Conservation (phyloP, 2,113 vertebrate species). For the Formicarius rufipectus region DNA sequence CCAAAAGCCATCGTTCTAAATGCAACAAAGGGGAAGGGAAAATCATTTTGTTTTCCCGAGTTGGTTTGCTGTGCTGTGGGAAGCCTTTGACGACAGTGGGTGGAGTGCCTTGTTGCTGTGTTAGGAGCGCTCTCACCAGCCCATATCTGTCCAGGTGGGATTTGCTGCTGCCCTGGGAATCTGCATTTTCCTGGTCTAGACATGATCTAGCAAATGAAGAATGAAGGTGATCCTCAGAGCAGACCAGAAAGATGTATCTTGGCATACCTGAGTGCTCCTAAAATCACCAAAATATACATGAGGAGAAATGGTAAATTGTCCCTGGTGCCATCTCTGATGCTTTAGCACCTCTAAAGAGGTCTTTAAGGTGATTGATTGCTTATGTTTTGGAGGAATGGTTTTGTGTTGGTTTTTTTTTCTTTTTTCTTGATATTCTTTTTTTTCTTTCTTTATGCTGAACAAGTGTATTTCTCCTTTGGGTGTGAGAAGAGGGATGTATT, state of each 20-base stretch:
- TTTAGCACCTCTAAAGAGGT: background rate
- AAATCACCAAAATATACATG: background rate
- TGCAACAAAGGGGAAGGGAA: background rate
- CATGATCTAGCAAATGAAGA: background rate
- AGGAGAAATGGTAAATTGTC: background rate
- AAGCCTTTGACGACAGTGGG: background rate
- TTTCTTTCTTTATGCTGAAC: background rate
- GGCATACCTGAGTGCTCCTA: background rate
- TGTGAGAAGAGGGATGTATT: background rate
- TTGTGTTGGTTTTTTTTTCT: background rate
- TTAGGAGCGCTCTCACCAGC: background rate
- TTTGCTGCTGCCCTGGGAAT: background rate
- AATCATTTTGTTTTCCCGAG: background rate
- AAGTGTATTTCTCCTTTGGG: background rate
- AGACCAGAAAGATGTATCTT: background rate
- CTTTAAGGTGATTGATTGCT: background rate
- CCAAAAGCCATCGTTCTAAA: slow-evolving; percentile 53
- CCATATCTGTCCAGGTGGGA: background rate
- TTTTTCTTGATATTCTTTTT: background rate
- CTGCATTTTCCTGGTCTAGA: background rate
- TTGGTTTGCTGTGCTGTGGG: background rate
- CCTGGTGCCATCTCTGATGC: background rate
- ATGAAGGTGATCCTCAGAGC: background rate
- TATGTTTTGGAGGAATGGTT: background rate
- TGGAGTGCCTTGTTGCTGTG: fast-evolving